These are phyloP conservation scores for Megaceryle alcyon DNA, from an alignment of 2,797 vertebrate genomes.

Conservation along the genomic window DNA sequence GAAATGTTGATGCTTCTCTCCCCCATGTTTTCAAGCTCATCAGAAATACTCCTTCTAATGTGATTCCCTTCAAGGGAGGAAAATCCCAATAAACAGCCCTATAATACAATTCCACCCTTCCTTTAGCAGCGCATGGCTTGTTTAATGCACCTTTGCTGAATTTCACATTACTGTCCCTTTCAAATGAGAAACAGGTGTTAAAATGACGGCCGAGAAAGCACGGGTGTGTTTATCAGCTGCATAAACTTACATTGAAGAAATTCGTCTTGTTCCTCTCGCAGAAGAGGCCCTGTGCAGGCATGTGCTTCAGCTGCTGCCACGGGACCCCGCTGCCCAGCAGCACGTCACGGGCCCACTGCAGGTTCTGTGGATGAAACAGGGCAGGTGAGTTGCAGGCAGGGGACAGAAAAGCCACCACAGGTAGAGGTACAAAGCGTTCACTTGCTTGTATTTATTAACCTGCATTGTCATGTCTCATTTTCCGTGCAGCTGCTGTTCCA, in stretches of 20 bases:
- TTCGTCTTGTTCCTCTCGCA: conserved; percentile 99
- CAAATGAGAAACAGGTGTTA: not conserved
- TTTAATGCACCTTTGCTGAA: not conserved
- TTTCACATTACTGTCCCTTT: not conserved
- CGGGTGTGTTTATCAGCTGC: conserved; percentile 3
- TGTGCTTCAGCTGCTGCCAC: conserved; percentile 99
- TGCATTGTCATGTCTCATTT: not conserved
- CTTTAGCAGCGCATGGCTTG: not conserved
- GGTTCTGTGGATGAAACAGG: conserved; percentile 85
- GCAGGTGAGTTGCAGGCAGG: conserved; percentile 51
- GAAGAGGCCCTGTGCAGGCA: conserved; percentile 99
- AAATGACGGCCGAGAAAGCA: not conserved
- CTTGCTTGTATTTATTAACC: not conserved
- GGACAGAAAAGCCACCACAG: not conserved
- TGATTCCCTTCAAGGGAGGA: not conserved
- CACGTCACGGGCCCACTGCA: conserved; percentile 98
- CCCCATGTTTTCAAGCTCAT: not conserved
- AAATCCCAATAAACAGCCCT: not conserved
- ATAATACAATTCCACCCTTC: not conserved
- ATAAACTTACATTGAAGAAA: conserved; percentile 97
- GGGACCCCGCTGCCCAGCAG: conserved; percentile 98
- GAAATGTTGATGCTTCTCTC: not conserved
- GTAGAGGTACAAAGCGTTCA: not conserved
- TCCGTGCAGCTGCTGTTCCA: not conserved
- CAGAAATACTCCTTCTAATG: not conserved